phyloP scores from a whole-genome alignment of 2,797 vertebrate genomes.

The Balearica regulorum region DNA sequence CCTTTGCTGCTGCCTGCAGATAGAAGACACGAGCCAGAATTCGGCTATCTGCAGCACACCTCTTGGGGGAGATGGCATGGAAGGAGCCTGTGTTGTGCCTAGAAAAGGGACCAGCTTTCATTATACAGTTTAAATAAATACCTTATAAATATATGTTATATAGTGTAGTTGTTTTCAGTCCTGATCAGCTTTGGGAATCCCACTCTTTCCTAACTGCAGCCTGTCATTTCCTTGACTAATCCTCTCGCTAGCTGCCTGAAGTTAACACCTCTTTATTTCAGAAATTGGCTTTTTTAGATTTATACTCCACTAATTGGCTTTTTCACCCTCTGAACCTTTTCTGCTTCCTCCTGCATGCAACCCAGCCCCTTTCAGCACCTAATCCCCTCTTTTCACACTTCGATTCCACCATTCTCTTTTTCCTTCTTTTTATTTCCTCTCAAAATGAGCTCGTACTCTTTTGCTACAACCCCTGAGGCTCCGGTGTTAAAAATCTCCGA shows the following conservation, averaged over 20 bases:
- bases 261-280: conserved; percentile 36
- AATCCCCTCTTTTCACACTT: conserved; percentile 49
- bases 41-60: not conserved
- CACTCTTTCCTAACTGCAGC: not conserved
- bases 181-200: not conserved
- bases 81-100: not conserved
- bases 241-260: not conserved
- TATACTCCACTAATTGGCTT: conserved; percentile 40
- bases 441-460: not conserved
- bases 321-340: conserved; percentile 28
- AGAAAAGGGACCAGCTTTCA: not conserved
- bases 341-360: not conserved
- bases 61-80: not conserved
- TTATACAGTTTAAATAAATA: not conserved
- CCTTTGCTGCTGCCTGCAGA: conserved; percentile 41
- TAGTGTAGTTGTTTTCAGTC: not conserved
- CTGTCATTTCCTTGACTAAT: not conserved
- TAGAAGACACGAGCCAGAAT: not conserved
- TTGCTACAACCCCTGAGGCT: not conserved
- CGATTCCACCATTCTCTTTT: conserved; percentile 12
- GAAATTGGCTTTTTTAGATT: conserved; percentile 50
- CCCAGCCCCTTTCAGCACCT: conserved; percentile 8
- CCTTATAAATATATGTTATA: not conserved
- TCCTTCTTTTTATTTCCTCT: conserved; percentile 22
- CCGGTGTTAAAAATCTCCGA: conserved; percentile 36